Evolutionary conservation across 2,113 vertebrate species (phyloP).

Genomic region (Terrapene triunguis): DNA sequence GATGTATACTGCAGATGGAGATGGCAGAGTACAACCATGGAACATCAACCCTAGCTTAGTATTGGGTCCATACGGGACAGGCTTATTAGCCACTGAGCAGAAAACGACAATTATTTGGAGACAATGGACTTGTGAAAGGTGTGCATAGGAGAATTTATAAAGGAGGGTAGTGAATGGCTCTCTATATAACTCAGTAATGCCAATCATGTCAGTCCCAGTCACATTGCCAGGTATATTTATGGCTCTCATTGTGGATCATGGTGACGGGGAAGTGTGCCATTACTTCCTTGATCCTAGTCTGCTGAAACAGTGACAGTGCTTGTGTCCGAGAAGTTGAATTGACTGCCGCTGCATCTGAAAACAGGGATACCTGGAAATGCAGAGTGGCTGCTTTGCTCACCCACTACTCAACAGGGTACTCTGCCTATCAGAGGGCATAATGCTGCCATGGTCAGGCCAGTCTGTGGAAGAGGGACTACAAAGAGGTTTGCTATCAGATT

Average conservation of each 20-base stretch:
- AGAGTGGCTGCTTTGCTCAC: neutral
- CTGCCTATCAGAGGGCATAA: neutral
- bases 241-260: neutral
- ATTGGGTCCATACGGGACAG: neutral
- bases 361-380: neutral
- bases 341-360: neutral
- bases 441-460: neutral
- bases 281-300: neutral
- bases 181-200: neutral
- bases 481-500: neutral
- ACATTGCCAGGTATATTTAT: neutral
- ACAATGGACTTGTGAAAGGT: neutral
- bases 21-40: neutral
- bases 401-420: neutral
- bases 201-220: neutral
- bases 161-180: neutral
- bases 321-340: neutral
- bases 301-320: neutral
- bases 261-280: rapidly evolving
- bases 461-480: neutral
- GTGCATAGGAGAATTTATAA: rapidly evolving
- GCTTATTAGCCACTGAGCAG: neutral
- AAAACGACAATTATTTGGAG: neutral
- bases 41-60: neutral
- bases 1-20: neutral